Conservation (phyloP, 1,140 invertebrate genomes). For the Helicoverpa armigera region DNA sequence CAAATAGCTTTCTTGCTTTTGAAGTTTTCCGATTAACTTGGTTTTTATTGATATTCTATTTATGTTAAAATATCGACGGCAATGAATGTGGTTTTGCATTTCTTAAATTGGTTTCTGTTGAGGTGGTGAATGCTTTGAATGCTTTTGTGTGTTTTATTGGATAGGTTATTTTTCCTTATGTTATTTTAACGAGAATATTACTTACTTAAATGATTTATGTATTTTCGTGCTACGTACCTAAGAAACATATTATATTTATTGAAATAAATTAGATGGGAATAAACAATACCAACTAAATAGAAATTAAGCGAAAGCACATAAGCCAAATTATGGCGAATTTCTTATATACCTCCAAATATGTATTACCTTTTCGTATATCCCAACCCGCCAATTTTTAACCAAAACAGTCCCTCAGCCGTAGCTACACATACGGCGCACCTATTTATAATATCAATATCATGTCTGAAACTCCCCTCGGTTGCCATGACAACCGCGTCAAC, state of each 20-base stretch:
- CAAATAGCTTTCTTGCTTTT: slow-evolving; percentile 71
- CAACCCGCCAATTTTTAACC: slow-evolving; percentile 18
- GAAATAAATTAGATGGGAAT: not conserved
- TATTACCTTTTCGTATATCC: not conserved
- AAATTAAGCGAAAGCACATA: not conserved
- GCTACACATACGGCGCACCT: slow-evolving; percentile 39
- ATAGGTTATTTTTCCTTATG: slow-evolving; percentile 14
- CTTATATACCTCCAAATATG: not conserved
- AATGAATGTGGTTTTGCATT: slow-evolving; percentile 71
- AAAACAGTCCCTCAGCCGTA: slow-evolving; percentile 40
- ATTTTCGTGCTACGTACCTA: not conserved
- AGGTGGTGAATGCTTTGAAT: slow-evolving; percentile 31
- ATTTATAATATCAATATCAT: slow-evolving; percentile 61
- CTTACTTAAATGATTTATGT: not conserved
- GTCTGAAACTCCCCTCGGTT: slow-evolving; percentile 66
- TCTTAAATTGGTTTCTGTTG: slow-evolving; percentile 55
- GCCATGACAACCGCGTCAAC: slow-evolving; percentile 67
- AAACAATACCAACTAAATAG: not conserved
- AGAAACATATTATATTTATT: not conserved
- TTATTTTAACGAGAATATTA: slow-evolving; percentile 6
- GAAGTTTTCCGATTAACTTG: slow-evolving; percentile 82
- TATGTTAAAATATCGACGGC: slow-evolving; percentile 72
- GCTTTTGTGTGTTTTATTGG: slow-evolving; percentile 18
- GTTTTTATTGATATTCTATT: slow-evolving; percentile 46
- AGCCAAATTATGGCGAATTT: no score